A percentile compares a stretch with the other conserved stretches of the same genome.
These are phyloP conservation scores for Sitobion miscanthi DNA, from an alignment of 1,140 invertebrate genomes.

Conservation along the genomic window DNA sequence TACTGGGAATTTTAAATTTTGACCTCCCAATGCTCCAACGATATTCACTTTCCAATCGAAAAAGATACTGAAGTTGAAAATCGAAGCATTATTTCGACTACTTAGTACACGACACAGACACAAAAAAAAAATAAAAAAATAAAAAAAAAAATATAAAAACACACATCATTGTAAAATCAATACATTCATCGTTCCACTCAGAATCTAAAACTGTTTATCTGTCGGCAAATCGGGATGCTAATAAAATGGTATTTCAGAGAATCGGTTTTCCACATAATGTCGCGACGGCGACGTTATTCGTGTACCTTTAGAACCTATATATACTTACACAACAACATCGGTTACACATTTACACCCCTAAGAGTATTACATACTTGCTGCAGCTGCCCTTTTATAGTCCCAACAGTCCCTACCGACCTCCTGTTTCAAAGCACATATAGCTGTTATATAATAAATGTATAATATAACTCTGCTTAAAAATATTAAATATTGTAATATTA, in stretches of 20 bases:
- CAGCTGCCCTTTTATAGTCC: not conserved
- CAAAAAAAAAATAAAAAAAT: too few relatives aligned
- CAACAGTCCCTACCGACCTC: not conserved
- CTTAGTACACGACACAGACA: too few relatives aligned
- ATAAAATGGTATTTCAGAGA: not conserved
- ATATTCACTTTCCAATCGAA: too few relatives aligned
- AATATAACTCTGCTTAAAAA: not conserved
- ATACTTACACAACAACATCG: not conserved
- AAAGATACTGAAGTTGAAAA: too few relatives aligned
- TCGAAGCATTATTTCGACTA: too few relatives aligned
- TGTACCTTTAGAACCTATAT: too few relatives aligned
- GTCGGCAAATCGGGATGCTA: not conserved
- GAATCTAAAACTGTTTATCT: not conserved
- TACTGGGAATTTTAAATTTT: too few relatives aligned
- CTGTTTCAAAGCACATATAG: not conserved
- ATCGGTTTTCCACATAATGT: not conserved
- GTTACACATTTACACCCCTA: not conserved
- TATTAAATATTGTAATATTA: not conserved
- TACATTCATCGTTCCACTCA: too few relatives aligned
- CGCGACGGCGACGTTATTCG: too few relatives aligned
- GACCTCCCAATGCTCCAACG: too few relatives aligned
- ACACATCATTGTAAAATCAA: too few relatives aligned
- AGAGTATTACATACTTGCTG: not conserved
- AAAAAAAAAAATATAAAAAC: too few relatives aligned
- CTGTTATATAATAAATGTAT: not conserved